Evolutionary conservation across 2,113 vertebrate species (phyloP), one percentile per base, ranked within the genome.

Genomic region (Agelaius tricolor): DNA sequence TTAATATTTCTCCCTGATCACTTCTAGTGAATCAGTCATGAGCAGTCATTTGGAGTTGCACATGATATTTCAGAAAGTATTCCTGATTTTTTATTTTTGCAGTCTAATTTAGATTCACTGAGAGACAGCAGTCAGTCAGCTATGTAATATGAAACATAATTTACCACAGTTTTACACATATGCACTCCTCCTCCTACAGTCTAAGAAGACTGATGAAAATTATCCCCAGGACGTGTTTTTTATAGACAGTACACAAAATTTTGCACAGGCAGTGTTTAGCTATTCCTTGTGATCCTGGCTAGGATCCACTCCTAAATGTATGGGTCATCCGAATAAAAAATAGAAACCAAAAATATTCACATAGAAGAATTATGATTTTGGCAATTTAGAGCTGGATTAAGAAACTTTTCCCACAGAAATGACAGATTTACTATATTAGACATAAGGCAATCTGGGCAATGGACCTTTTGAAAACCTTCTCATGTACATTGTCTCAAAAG

Each of bases 51-150:
- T 19, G 33, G 37, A 66, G 3, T 2, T 78, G 21, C 6, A 44
- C 10, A 73, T 24, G 18, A 14, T 39, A 41, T 71, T 79, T 67
- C 26, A 39, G 54, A 73, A 85, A 73, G 37, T 63, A 21, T 58
- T 89, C 68, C 18, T 31, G 27, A 46, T 82, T 72, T 84, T 31
- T 79, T 66, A 61, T 62, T 89, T 93, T 80, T 91, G 18, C 19
- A 26, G 33, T 84, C 31, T 84, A 63, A 57, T 79, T 68, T 66
- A 35, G 41, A 62, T 74, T 85, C 82, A 85, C 37, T 66, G 59
- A 71, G n/a, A 95, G 58, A 93, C 30, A 87, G 37, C 46, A 91
- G 66, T 82, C 89, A 89, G 51, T 93, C 87, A 87, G 46, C 49
- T 52, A 46, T 66, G 33, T 31, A 49, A 79, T 63, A 68, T 15